phyloP scores from a whole-genome alignment of 2,113 vertebrate species.

The Cyanoliseus patagonus region DNA sequence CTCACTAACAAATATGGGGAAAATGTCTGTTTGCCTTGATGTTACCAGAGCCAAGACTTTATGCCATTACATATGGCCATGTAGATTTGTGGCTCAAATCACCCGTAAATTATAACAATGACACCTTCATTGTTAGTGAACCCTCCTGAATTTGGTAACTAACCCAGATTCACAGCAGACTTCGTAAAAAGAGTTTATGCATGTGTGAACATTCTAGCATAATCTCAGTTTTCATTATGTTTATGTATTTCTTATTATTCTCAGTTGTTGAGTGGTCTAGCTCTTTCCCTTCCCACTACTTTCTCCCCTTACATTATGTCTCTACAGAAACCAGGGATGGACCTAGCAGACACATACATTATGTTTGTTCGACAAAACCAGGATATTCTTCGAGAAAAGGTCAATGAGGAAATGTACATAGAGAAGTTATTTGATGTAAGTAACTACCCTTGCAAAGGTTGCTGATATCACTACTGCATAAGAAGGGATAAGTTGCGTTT shows the following conservation, averaged over 20 bases:
- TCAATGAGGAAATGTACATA: slow-evolving; percentile 92
- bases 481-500: slow-evolving; percentile 5
- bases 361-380: slow-evolving; percentile 96
- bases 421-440: slow-evolving; percentile 96
- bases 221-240: neutral
- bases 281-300: neutral
- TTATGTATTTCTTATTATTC: neutral
- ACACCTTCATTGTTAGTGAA: neutral
- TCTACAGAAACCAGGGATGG: slow-evolving; percentile 93
- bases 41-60: neutral
- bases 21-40: neutral
- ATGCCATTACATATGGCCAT: neutral
- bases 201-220: neutral
- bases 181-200: neutral
- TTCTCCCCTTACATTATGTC: neutral
- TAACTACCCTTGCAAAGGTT: slow-evolving; percentile 54
- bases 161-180: neutral
- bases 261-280: neutral
- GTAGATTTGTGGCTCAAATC: neutral
- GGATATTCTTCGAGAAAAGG: slow-evolving; percentile 90
- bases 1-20: neutral
- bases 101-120: neutral
- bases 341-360: slow-evolving; percentile 95
- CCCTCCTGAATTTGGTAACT: neutral
- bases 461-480: neutral